A percentile compares a stretch with the other conserved stretches of the same genome.
These are phyloP conservation scores for Nasonia longicornis DNA, from an alignment of 1,140 invertebrate genomes.

Conservation along the genomic window DNA sequence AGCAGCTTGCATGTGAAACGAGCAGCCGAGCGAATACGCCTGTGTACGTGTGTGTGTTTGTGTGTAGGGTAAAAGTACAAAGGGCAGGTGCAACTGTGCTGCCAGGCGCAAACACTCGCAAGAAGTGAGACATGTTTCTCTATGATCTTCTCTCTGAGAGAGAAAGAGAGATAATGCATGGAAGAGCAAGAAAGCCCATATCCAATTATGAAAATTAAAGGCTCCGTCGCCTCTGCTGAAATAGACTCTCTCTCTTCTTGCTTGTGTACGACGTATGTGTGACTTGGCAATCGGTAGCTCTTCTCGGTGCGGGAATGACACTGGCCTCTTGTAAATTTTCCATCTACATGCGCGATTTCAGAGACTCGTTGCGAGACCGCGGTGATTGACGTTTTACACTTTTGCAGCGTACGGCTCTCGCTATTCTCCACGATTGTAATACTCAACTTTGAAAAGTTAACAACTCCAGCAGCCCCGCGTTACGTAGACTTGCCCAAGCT, in stretches of 20 bases:
- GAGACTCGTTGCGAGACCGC: slow-evolving; percentile 8
- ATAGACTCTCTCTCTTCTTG: slow-evolving; percentile 37
- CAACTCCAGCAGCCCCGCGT: not conserved
- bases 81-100: slow-evolving; percentile 50
- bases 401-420: not conserved
- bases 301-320: not conserved
- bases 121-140: slow-evolving; percentile 47
- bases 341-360: slow-evolving; percentile 37
- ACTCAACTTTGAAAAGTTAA: not conserved
- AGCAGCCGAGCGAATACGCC: not conserved
- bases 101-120: not conserved
- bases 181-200: slow-evolving; percentile 51
- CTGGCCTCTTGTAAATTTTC: slow-evolving; percentile 34
- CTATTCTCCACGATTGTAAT: not conserved
- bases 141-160: slow-evolving; percentile 38
- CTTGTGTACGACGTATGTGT: not conserved
- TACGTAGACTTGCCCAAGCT: not conserved
- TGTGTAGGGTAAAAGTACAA: slow-evolving; percentile 28
- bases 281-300: slow-evolving; percentile 28
- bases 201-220: slow-evolving; percentile 66
- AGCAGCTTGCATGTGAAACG: not conserved
- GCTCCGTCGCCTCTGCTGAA: slow-evolving; percentile 59
- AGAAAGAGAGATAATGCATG: slow-evolving; percentile 38
- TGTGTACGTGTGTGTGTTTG: not conserved
- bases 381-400: slow-evolving; percentile 25